phyloP scores from a whole-genome alignment of 2,888 invertebrate genomes.

The Clitarchus hookeri region DNA sequence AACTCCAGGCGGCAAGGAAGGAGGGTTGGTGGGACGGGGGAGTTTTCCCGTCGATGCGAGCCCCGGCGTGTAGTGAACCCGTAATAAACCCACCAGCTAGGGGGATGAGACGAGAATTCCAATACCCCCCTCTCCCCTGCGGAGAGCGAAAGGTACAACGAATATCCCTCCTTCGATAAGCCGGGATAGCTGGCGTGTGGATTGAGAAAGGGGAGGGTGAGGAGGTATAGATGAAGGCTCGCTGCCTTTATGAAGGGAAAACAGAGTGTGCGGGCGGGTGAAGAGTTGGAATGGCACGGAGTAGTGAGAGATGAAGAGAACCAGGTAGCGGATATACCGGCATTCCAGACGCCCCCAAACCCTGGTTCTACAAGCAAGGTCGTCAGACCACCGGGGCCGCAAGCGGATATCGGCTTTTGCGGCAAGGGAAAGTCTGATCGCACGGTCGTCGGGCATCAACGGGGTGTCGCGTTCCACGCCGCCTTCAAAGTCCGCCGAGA shows the following conservation, averaged over 20 bases:
- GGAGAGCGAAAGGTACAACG: background rate
- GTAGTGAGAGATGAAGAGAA: background rate
- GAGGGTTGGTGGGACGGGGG: background rate
- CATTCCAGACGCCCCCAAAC: background rate
- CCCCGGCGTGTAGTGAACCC: background rate
- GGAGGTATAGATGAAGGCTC: background rate
- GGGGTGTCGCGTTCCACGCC: no score
- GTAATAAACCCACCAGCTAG: background rate
- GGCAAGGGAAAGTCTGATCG: no score
- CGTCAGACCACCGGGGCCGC: background rate
- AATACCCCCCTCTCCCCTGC: background rate
- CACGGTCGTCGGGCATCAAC: no score
- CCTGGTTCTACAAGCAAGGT: background rate
- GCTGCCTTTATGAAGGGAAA: constrained; percentile 6
- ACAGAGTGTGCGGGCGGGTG: background rate
- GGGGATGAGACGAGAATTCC: background rate
- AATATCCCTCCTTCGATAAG: background rate
- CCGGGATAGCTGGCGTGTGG: background rate
- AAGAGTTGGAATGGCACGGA: background rate
- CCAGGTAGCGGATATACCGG: background rate
- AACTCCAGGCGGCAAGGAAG: background rate
- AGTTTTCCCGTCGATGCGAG: background rate
- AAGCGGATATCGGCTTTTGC: no score
- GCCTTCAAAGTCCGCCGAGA: no score
- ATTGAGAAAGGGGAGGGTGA: background rate